phyloP scores from a whole-genome alignment of 2,888 invertebrate species.

The Mantis religiosa region DNA sequence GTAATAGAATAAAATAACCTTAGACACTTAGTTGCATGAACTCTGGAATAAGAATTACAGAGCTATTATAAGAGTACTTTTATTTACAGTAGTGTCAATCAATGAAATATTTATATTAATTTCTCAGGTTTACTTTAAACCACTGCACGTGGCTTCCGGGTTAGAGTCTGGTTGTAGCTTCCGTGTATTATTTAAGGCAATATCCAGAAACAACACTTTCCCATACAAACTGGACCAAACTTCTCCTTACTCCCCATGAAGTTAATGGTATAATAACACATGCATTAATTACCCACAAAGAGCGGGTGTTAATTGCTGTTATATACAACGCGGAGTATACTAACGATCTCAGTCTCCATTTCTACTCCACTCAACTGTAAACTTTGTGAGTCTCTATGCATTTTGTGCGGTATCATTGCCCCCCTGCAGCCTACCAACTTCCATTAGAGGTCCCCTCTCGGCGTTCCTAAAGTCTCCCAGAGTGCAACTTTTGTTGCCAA shows the following conservation, averaged over 20 bases:
- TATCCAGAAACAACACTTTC: neutral
- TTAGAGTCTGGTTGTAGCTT: neutral
- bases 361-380: neutral
- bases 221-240: neutral
- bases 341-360: neutral
- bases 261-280: constrained; percentile 14
- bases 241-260: neutral
- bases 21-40: too few relatives aligned
- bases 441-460: neutral
- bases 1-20: too few relatives aligned
- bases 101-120: too few relatives aligned
- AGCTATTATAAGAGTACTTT: too few relatives aligned
- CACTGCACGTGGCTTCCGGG: too few relatives aligned
- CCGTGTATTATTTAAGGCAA: neutral
- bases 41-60: too few relatives aligned
- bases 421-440: neutral
- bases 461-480: neutral
- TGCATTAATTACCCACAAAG: constrained; percentile 18
- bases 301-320: constrained; percentile 13
- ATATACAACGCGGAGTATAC: neutral
- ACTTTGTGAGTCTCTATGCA: constrained; percentile 11
- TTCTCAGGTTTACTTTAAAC: too few relatives aligned
- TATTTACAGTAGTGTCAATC: too few relatives aligned
- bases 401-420: neutral
- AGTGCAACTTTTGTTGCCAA: neutral